These are phyloP conservation scores for Disparrhopalites patrizii DNA, from an alignment of 2,888 invertebrate genomes.

Conservation along the genomic window DNA sequence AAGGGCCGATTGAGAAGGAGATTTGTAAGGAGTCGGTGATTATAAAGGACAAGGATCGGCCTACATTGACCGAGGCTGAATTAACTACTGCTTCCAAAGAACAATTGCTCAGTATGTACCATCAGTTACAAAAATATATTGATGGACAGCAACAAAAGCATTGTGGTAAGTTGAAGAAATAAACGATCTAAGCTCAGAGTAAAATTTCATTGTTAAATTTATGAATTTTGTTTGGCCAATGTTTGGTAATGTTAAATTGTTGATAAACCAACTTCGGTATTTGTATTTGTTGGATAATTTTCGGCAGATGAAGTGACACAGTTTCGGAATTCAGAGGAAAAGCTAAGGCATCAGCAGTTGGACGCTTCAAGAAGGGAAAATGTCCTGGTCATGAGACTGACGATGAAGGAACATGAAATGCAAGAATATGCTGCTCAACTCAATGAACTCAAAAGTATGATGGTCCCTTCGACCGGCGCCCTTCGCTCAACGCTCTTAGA, in stretches of 20 bases:
- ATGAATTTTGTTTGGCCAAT: not conserved
- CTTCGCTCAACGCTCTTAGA: slow-evolving; percentile 82
- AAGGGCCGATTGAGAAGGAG: too few species aligned
- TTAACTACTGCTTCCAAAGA: slow-evolving; percentile 13
- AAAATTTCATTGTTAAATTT: too few species aligned
- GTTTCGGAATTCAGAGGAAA: slow-evolving; percentile 72
- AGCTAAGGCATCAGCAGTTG: slow-evolving; percentile 71
- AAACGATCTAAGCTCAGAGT: too few species aligned
- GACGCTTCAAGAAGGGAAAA: slow-evolving; percentile 89
- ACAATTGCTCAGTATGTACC: slow-evolving; percentile 8
- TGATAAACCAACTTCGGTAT: not conserved
- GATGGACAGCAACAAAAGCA: slow-evolving; percentile 11
- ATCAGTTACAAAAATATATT: slow-evolving; percentile 23
- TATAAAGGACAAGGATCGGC: slow-evolving; percentile 5
- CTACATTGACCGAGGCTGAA: slow-evolving; percentile 5
- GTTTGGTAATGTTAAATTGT: not conserved
- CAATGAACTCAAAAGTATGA: slow-evolving; percentile 83
- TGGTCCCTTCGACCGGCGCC: slow-evolving; percentile 68
- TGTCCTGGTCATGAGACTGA: slow-evolving; percentile 82
- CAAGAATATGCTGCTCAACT: slow-evolving; percentile 94
- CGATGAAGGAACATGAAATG: slow-evolving; percentile 94
- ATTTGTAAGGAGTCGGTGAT: too few species aligned
- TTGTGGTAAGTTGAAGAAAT: not conserved
- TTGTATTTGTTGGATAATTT: slow-evolving; percentile 22
- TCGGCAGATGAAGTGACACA: slow-evolving; percentile 66